Evolutionary conservation across 2,888 invertebrate species (phyloP), one percentile per base, ranked within the genome.

Genomic region (Eupeodes latifasciatus): DNA sequence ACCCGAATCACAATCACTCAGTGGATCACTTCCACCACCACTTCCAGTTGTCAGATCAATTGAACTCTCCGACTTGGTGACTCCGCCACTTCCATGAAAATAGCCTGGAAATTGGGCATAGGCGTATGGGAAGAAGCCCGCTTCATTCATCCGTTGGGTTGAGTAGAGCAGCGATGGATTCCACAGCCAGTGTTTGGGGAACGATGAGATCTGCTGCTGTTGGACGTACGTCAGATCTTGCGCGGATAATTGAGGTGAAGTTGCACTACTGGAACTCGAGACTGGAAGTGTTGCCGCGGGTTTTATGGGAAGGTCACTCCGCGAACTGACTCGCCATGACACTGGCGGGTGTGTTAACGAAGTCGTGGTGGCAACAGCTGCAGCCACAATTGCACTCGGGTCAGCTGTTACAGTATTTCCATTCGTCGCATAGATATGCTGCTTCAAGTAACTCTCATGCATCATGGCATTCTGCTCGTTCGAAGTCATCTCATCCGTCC

Each of bases 401-500:
- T 87, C 85, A 2, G 57, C 62, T 19, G 62, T 71, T 81, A 80
- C 85, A 71, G 53, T 53, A 90, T 85, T 71, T 85, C 90, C 61
- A 90, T 89, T 89, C 89, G 89, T 83, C 53, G 85, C 90, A 85
- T 89, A 91, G 77, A 89, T 91, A 61, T 93, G 93, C 89, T 93
- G 93, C 57, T 94, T 91, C 78, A 94, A 91, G 86, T 94, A 94
- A 14, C 81, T 88, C 53, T 88, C 88, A 27, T 88, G 88, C 88
- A 88, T 88, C 2, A 88, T 92, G 14, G 93, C 93, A 44, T 93
- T 93, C 74, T 93, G 93, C 85, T 93, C 94, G 66, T 91, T 92
- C 11, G 93, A 92, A 3, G 93, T 93, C 92, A 94, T 93, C 85
- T 96, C 96, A 89, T 96, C 96, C 11, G 96, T 96, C 96, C 97